A percentile compares a stretch with the other conserved stretches of the same genome.
These are phyloP conservation scores for Trichonephila clavipes DNA, from an alignment of 1,140 invertebrate genomes.

Conservation along the genomic window DNA sequence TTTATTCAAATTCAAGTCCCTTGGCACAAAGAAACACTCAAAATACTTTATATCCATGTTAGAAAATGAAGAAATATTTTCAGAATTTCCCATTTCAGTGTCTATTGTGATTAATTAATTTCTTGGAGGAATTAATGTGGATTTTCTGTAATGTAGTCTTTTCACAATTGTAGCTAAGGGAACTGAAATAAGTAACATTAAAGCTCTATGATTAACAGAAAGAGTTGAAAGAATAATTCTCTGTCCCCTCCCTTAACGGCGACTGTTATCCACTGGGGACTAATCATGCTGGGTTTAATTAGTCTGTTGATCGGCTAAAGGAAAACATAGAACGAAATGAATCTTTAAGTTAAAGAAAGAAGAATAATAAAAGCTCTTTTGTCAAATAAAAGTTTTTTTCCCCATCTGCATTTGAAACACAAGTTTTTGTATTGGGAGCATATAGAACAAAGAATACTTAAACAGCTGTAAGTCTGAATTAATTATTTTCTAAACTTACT, in stretches of 20 bases:
- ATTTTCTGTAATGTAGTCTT: not conserved
- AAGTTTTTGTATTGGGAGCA: not conserved
- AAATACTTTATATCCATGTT: not conserved
- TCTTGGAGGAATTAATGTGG: conserved; percentile 7
- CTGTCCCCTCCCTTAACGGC: not conserved
- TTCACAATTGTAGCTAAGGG: not conserved
- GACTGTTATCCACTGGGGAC: not conserved
- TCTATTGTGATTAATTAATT: conserved; percentile 11
- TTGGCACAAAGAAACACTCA: not conserved
- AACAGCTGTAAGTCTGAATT: conserved; percentile 39
- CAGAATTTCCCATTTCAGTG: not conserved
- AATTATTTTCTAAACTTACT: conserved; percentile 43
- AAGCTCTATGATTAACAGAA: conserved; percentile 45
- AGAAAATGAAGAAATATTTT: not conserved
- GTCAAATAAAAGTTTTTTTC: conserved; percentile 20
- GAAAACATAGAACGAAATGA: conserved; percentile 50
- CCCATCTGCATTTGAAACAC: not conserved
- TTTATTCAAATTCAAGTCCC: not conserved
- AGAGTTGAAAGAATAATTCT: conserved; percentile 43
- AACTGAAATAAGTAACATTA: conserved; percentile 41
- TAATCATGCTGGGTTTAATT: conserved; percentile 58
- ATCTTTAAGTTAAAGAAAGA: conserved; percentile 29
- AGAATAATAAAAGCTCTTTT: conserved; percentile 27
- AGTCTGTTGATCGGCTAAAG: conserved; percentile 41
- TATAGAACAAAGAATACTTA: conserved; percentile 41